Conservation (phyloP, 2,113 vertebrate species). For the Forbesichthys agassizii region DNA sequence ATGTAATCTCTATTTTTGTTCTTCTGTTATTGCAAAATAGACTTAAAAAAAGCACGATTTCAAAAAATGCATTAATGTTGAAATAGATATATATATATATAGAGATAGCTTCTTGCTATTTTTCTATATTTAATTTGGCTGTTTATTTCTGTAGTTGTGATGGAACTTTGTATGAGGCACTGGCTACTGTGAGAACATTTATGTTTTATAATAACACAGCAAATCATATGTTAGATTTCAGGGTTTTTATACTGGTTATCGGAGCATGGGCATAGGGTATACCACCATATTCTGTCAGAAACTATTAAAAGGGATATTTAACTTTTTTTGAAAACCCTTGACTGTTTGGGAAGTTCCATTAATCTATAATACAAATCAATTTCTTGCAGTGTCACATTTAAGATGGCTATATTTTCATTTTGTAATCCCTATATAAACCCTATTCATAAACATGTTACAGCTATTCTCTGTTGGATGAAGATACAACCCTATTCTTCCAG, state of each 20-base stretch:
- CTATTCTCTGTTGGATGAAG: background rate
- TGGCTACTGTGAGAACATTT: slow-evolving; percentile 12
- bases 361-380: no score
- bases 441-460: background rate
- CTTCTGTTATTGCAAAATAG: background rate
- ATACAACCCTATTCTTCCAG: background rate
- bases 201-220: slow-evolving; percentile 33
- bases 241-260: slow-evolving; percentile 35
- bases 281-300: slow-evolving; percentile 9
- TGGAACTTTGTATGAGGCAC: slow-evolving; percentile 12
- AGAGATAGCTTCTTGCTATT: no score
- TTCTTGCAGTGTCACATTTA: no score
- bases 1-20: no score
- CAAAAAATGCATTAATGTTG: background rate
- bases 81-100: no score
- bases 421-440: no score
- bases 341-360: background rate
- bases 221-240: slow-evolving; percentile 41
- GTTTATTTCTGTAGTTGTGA: slow-evolving; percentile 5
- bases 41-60: background rate
- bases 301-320: background rate
- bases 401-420: no score
- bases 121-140: background rate
- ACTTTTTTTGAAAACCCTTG: background rate
- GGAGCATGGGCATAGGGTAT: slow-evolving; percentile 1